Evolutionary conservation across 2,888 invertebrate genomes (phyloP).

Genomic region (Julus scandinavius): DNA sequence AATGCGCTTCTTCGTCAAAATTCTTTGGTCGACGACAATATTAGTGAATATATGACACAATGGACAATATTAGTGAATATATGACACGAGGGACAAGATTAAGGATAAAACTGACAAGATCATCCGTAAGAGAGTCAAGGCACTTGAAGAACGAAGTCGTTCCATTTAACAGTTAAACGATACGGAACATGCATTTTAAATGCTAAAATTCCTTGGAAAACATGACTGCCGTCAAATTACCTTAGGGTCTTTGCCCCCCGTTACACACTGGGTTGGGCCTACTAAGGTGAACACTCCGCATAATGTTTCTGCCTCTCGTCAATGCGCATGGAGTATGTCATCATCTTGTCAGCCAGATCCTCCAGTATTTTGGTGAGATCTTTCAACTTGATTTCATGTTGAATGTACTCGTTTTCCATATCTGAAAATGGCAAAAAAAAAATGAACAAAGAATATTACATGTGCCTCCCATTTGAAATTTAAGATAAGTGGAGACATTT

Average conservation of each 20-base stretch:
- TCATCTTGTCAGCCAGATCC: conserved; percentile 74
- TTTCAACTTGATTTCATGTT: conserved; percentile 73
- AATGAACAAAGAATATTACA: neutral
- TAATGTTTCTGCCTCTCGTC: conserved; percentile 73
- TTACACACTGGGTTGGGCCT: neutral
- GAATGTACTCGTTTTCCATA: conserved; percentile 76
- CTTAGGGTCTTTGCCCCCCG: neutral
- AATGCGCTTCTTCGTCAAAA: neutral
- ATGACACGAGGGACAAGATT: neutral
- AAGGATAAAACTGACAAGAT: neutral
- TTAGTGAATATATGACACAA: neutral
- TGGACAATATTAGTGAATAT: neutral
- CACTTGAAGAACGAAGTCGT: neutral
- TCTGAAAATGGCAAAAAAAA: conserved; percentile 63
- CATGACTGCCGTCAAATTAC: neutral
- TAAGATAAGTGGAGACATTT: too few species aligned
- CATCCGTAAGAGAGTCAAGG: neutral
- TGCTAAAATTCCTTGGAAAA: neutral
- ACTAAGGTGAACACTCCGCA: conserved; percentile 65
- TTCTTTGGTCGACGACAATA: neutral
- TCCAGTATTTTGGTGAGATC: conserved; percentile 73
- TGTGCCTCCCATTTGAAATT: too few species aligned
- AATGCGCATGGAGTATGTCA: conserved; percentile 72
- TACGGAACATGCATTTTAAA: neutral
- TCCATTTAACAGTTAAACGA: neutral